Base-by-base conservation (phyloP, 2,888 invertebrate genomes). In the Drosophila rellima region DNA sequence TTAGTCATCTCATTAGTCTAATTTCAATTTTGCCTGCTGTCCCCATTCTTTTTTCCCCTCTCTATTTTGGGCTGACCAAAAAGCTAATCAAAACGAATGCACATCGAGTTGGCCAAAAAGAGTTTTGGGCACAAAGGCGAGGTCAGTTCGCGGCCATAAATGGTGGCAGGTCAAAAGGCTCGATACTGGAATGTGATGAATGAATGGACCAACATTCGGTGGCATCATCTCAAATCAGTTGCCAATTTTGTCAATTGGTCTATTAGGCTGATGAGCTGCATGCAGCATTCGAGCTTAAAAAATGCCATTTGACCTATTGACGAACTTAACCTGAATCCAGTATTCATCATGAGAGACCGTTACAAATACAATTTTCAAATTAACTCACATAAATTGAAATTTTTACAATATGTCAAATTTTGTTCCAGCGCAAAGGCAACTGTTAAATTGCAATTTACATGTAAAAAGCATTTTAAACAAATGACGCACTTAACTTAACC, bases 11-110 rank as follows among this genome's bases (percentile, higher is more conserved):
- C 65, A 80, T 80, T 84, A 80, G 63, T 55, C 65, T 70, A 70
- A 80, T 83, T 83, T 65, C 52, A 55, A 55, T 61, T 64, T 18
- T 18, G 18, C 17, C 35, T 23, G 17, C n/a, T 57, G 45, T 20
- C 17, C 26, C 37, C 26, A 45, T 44, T 23, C 26, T 1, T 10
- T 11, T 47, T 39, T 15, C 8, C 13, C 13, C 26, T 40, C 7
- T 51, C 4, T 47, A 48, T 20, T 51, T 18, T 40, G 33, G 20
- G 11, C 60, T 33, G 15, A 15, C 44, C 60, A 48, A 57, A 70
- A 81, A 88, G 48, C 82, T 85, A 85, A 85, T 85, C 85, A 85
- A 86, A 72, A 64, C 69, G 80, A 83, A 88, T 83, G 88, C 67
- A 80, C 77, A 54, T 56, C 54, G 69, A 51, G 59, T 37, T 66